These are phyloP conservation scores for Archivesica marissinica DNA, from an alignment of 1,140 invertebrate species.

Conservation along the genomic window DNA sequence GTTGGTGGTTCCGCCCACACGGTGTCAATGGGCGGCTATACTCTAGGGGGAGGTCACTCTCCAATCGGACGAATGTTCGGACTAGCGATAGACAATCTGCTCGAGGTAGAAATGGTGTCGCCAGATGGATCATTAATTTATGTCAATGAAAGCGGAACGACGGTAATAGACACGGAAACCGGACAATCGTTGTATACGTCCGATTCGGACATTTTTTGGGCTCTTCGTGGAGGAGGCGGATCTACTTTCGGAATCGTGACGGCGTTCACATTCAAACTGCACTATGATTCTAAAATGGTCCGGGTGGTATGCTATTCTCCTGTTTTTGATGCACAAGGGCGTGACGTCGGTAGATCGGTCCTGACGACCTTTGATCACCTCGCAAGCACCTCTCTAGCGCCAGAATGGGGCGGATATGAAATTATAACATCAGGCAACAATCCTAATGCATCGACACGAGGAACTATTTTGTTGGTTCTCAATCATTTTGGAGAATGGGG, in stretches of 20 bases:
- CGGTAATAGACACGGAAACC: not conserved
- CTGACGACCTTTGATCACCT: slow-evolving; percentile 28
- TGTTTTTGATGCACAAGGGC: not conserved
- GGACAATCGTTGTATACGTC: not conserved
- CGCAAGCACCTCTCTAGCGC: slow-evolving; percentile 4
- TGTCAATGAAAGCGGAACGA: slow-evolving; percentile 23
- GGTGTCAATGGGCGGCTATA: slow-evolving; percentile 72
- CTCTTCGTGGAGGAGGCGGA: slow-evolving; percentile 74
- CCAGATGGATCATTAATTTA: slow-evolving; percentile 51
- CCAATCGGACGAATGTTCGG: slow-evolving; percentile 67
- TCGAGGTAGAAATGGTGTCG: slow-evolving; percentile 69
- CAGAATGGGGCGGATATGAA: slow-evolving; percentile 61
- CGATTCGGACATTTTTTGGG: slow-evolving; percentile 73
- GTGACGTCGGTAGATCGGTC: not conserved
- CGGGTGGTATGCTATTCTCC: not conserved
- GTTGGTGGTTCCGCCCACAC: slow-evolving; percentile 69
- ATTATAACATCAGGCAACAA: not conserved
- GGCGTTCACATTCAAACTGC: slow-evolving; percentile 64
- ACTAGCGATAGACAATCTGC: slow-evolving; percentile 72
- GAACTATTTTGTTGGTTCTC: slow-evolving; percentile 11
- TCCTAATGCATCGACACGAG: not conserved
- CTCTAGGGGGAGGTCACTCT: slow-evolving; percentile 74
- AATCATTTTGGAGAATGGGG: slow-evolving; percentile 54
- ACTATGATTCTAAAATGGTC: slow-evolving; percentile 56
- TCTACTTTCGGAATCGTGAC: slow-evolving; percentile 71